phyloP scores from a whole-genome alignment of 2,797 vertebrate species.

The Siniperca scherzeri region DNA sequence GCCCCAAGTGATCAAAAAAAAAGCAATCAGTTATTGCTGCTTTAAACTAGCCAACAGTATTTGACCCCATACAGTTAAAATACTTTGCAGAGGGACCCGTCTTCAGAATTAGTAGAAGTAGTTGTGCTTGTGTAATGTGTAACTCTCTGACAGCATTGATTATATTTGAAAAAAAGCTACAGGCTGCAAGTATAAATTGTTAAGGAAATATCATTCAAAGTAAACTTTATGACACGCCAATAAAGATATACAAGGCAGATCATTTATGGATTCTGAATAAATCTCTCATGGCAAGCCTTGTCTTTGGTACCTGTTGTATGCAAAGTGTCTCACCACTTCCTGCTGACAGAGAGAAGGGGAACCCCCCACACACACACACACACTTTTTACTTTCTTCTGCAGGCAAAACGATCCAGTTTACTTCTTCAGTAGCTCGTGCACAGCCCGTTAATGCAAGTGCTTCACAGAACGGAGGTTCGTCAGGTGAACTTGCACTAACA shows the following conservation, averaged over 20 bases:
- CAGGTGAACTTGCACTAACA: neutral
- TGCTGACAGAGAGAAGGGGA: conserved; percentile 59
- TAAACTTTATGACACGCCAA: neutral
- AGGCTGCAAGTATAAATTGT: neutral
- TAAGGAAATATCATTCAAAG: conserved; percentile 1
- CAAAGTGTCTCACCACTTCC: conserved; percentile 63
- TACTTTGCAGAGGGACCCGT: neutral
- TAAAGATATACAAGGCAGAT: neutral
- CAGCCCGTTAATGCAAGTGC: neutral
- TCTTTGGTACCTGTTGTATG: conserved; percentile 48
- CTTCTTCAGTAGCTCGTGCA: neutral
- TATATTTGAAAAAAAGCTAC: neutral
- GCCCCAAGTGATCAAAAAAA: neutral
- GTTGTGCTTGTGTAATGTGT: neutral
- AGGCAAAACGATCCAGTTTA: conserved; percentile 32
- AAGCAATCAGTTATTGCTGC: neutral
- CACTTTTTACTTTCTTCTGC: neutral
- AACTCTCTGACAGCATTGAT: neutral
- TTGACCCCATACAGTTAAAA: neutral
- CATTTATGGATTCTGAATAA: neutral
- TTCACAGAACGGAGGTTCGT: neutral
- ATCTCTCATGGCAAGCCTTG: neutral
- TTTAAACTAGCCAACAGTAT: neutral
- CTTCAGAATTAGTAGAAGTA: neutral
- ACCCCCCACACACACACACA: conserved; percentile 30